phyloP scores from a whole-genome alignment of 2,888 invertebrate genomes.

The Drosophila pegasa region DNA sequence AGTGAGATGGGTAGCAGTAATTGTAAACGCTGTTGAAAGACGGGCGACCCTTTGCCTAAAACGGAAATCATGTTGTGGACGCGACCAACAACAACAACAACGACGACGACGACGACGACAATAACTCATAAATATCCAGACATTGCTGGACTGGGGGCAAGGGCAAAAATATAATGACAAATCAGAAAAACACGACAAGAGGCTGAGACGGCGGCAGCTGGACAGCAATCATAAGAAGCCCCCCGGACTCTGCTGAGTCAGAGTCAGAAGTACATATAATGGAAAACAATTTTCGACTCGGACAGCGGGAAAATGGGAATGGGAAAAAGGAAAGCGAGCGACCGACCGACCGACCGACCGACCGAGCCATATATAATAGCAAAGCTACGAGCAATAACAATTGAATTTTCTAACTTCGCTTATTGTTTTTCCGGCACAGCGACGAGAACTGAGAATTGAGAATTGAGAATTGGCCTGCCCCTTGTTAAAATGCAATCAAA shows the following conservation, averaged over 20 bases:
- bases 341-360: no score
- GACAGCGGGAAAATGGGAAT: slow-evolving; percentile 29
- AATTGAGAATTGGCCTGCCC: slow-evolving; percentile 69
- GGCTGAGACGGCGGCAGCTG: slow-evolving; percentile 53
- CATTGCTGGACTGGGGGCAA: slow-evolving; percentile 6
- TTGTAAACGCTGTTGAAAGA: slow-evolving; percentile 31
- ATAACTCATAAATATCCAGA: slow-evolving; percentile 69
- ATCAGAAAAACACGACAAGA: slow-evolving; percentile 66
- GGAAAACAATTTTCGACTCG: slow-evolving; percentile 69
- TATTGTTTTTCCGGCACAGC: slow-evolving; percentile 68
- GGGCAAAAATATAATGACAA: slow-evolving; percentile 70
- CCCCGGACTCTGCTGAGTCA: slow-evolving; percentile 58
- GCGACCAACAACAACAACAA: slow-evolving; percentile 40
- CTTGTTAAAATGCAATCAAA: slow-evolving; percentile 80
- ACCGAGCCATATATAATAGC: slow-evolving; percentile 30
- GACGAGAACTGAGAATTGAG: slow-evolving; percentile 58
- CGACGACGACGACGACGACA: slow-evolving; percentile 31
- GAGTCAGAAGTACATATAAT: slow-evolving; percentile 67
- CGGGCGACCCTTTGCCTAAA: slow-evolving; percentile 63
- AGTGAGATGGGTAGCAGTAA: slow-evolving; percentile 7
- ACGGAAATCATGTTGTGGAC: slow-evolving; percentile 75
- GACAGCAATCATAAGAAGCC: slow-evolving; percentile 63
- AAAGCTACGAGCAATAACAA: slow-evolving; percentile 71
- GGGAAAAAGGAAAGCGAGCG: slow-evolving; percentile 27
- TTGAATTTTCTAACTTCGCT: slow-evolving; percentile 78